phyloP scores from a whole-genome alignment of 2,797 vertebrate genomes.

The Pelochelys cantorii region DNA sequence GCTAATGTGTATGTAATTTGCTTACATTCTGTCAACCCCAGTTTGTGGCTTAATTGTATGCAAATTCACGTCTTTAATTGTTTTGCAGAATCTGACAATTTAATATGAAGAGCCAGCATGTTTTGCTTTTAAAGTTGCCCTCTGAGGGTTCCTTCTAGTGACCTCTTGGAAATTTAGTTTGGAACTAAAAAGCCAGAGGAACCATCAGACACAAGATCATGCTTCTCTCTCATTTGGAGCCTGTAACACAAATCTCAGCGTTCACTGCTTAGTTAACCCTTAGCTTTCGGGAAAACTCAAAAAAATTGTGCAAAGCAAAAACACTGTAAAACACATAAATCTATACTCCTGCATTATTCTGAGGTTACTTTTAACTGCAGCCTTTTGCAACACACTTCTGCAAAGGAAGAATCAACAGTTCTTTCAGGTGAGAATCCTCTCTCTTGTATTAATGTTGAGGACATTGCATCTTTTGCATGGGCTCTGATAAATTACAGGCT shows the following conservation, averaged over 20 bases:
- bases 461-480: not conserved
- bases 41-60: not conserved
- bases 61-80: conserved; percentile 9
- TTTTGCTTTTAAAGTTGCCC: not conserved
- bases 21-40: conserved; percentile 18
- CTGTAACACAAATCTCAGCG: not conserved
- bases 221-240: not conserved
- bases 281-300: not conserved
- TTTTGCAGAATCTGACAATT: conserved; percentile 3
- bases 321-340: not conserved
- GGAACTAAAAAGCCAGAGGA: not conserved
- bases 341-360: not conserved
- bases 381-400: not conserved
- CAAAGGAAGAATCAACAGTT: not conserved
- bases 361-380: not conserved
- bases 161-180: not conserved
- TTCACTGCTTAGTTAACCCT: not conserved
- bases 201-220: not conserved
- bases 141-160: not conserved
- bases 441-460: not conserved
- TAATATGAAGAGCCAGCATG: not conserved
- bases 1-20: conserved; percentile 3
- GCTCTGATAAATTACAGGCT: not conserved
- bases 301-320: not conserved
- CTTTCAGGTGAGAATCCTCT: not conserved